A percentile compares a stretch with the other conserved stretches of the same genome.
Conservation (phyloP, 2,113 vertebrate species). For the Tachuris rubrigastra region DNA sequence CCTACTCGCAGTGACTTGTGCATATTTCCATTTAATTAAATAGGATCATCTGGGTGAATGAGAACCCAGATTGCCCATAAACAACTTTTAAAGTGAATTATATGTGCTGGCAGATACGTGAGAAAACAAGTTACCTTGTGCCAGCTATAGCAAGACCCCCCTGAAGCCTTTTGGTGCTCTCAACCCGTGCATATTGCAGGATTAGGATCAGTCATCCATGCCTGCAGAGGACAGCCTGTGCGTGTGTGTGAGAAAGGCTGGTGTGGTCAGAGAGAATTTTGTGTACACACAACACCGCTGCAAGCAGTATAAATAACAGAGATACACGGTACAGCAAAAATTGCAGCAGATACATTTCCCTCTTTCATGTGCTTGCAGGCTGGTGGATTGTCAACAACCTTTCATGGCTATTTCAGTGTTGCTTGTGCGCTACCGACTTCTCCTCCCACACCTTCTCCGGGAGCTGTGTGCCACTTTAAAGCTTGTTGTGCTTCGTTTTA, state of each 20-base stretch:
- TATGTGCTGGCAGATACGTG: background rate
- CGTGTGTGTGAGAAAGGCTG: background rate
- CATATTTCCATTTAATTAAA: background rate
- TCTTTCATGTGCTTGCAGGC: background rate
- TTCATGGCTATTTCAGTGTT: background rate
- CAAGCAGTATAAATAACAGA: background rate
- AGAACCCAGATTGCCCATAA: background rate
- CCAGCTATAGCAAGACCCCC: background rate
- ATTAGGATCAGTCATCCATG: background rate
- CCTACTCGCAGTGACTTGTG: background rate
- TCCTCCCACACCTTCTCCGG: constrained; percentile 40
- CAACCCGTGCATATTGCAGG: background rate
- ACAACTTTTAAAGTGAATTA: background rate
- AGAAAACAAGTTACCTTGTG: background rate
- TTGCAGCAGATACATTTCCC: background rate
- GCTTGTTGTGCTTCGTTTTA: background rate
- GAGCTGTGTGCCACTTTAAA: background rate
- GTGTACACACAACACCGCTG: background rate
- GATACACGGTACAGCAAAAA: background rate
- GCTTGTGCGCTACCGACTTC: background rate
- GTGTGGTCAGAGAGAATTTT: background rate
- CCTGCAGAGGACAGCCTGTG: background rate
- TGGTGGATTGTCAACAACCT: background rate
- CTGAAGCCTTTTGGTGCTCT: background rate
- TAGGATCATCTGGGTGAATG: background rate